These are phyloP conservation scores for Penaeus vannamei DNA, from an alignment of 1,140 invertebrate species.

Conservation along the genomic window DNA sequence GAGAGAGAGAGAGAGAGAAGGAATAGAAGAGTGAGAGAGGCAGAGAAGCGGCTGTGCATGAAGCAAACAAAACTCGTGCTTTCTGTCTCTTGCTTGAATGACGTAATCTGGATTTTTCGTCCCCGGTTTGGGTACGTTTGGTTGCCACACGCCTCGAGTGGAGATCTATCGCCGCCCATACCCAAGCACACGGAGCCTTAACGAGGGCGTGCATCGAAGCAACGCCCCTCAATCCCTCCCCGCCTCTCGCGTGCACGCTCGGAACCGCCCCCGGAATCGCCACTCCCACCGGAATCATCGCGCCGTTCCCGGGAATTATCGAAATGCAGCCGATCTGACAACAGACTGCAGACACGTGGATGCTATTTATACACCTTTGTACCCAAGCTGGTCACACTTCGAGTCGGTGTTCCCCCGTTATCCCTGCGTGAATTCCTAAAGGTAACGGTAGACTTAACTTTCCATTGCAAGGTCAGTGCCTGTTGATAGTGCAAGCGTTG, in stretches of 20 bases:
- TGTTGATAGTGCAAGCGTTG: too few species aligned
- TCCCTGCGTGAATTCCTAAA: constrained; percentile 20
- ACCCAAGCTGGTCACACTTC: constrained; percentile 51
- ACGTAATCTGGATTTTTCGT: constrained; percentile 64
- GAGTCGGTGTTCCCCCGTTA: constrained; percentile 47
- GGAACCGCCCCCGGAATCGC: not conserved
- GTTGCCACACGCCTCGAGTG: constrained; percentile 49
- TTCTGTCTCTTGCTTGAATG: constrained; percentile 58
- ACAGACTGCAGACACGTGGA: constrained; percentile 57
- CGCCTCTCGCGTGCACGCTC: not conserved
- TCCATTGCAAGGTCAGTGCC: constrained; percentile 5
- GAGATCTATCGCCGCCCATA: constrained; percentile 19
- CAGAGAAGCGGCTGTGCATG: not conserved
- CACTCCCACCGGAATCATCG: not conserved
- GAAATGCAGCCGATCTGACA: constrained; percentile 56
- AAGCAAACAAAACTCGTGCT: constrained; percentile 36
- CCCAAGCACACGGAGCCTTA: not conserved
- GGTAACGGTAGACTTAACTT: not conserved
- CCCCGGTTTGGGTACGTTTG: constrained; percentile 59
- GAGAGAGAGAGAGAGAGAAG: not conserved
- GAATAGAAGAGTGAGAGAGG: too few species aligned
- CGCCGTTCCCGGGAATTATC: not conserved
- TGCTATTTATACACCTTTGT: constrained; percentile 58
- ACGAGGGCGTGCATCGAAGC: not conserved
- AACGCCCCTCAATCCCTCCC: not conserved